Evolutionary conservation across 1,140 invertebrate genomes (phyloP), one percentile per base, ranked within the genome.

Genomic region (Aphelenchoides fujianensis): DNA sequence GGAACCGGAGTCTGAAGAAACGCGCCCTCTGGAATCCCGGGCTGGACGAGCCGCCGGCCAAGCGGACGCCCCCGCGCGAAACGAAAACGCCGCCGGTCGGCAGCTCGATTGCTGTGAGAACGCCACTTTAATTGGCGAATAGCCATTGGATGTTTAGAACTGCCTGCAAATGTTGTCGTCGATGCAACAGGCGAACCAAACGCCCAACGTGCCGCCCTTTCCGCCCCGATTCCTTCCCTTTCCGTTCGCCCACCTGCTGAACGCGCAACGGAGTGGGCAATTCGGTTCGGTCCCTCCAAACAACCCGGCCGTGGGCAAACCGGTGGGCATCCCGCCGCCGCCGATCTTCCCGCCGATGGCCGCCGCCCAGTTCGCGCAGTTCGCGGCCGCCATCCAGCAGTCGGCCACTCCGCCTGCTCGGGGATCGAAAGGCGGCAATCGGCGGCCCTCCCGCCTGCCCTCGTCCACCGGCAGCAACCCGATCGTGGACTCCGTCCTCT

Each of bases 401-500:
- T 9, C 2, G 34, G 27, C 63, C 0, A 2, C 63, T 23, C 23
- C 63, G 19, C n/a, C 63, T 41, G 32, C 16, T 37, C 9, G 63
- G 7, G 27, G 34, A 59, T 19, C 55, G 5, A 59, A 59, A 5
- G 34, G 19, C 23, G 41, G 12, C 41, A 48, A 5, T 59, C 23
- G 55, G 34, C 41, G 12, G 23, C 19, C 34, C 55, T 19, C 55
- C 5, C 28, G 19, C 55, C 55, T 48, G 41, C 41, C 12, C 23
- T 23, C 12, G n/a, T 12, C 12, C 41, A 59, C 34, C 12, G 28
- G 16, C 67, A 30, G 16, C 19, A 71, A 71, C 32, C 70, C 70
- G n/a, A 71, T 71, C 3, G 70, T 71, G 5, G 66, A 71, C 31
- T 55, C 71, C 36, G 69, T 71, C 16, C 19, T 71, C n/a, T 28